Base-by-base conservation (phyloP, 2,797 vertebrate genomes). In the Valencia hispanica region DNA sequence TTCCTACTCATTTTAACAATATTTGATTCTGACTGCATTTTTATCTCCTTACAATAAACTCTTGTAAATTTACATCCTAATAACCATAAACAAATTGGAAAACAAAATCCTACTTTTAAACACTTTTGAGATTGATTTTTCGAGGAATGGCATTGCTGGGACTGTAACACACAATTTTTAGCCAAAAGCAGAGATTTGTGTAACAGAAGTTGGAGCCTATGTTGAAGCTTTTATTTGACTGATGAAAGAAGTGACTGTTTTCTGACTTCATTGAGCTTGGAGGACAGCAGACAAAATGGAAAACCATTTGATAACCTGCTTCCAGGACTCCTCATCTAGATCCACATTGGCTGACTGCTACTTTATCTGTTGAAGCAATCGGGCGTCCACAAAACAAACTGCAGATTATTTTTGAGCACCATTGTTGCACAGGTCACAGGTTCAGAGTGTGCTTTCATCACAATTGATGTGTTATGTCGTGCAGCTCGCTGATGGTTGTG, bases 401-500 rank as follows among this genome's bases (percentile, higher is more conserved):
- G 36, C 59, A 34, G 18, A 63, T 68, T 68, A 25, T 68, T 45
- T 27, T 47, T 45, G 66, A 9, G 39, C 66, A 68, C 39, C n/a
- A 4, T 15, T 43, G 66, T 15, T 43, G 25, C 66, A 27, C 43
- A 45, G n/a, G 47, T 65, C 61, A 22, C 34, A 65, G 11, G 34
- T 39, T 59, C 57, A 63, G 59, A 59, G 55, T 59, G 55, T 27
- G 55, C 6, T 12, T 41, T 66, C 15, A 14, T 66, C 22, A n/a
- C 36, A 2, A 22, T 27, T 65, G 22, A 17, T 17, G 2, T 61
- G 30, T 61, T 2, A 30, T 9, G 18, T 61, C 32, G 1, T 18
- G 57, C n/a, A 7, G 55, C 7, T n/a, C 1, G 65, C 48, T 47
- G n/a, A 30, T 41, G 51, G 51, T 47, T 72, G 17, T 86, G 74